Evolutionary conservation across 2,797 vertebrate genomes (phyloP).

Genomic region (Phoebastria nigripes): DNA sequence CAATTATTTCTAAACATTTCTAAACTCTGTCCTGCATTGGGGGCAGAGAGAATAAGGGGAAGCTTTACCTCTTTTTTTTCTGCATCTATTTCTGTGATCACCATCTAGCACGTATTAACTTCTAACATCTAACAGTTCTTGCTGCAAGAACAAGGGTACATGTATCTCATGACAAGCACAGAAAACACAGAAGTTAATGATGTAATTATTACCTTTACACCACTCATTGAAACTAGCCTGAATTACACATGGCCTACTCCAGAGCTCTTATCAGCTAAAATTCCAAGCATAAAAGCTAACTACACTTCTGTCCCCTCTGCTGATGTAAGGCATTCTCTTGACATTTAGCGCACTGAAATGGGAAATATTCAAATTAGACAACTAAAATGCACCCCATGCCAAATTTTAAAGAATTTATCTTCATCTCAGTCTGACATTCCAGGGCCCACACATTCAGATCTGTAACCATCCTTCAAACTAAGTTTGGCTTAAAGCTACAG

Average conservation of each 20-base stretch:
- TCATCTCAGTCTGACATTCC: background rate
- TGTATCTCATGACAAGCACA: background rate
- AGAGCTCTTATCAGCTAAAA: background rate
- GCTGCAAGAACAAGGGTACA: background rate
- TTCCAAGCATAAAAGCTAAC: background rate
- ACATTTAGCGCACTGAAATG: background rate
- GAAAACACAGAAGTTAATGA: background rate
- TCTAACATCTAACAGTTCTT: background rate
- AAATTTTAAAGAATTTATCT: background rate
- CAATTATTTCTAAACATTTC: background rate
- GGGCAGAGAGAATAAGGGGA: background rate
- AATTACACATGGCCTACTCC: background rate
- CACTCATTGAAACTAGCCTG: background rate
- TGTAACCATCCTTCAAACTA: background rate
- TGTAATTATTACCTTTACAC: background rate
- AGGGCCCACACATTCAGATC: background rate
- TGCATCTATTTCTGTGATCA: background rate
- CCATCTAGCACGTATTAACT: background rate
- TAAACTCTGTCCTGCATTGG: background rate
- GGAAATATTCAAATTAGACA: background rate
- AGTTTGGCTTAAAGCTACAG: background rate
- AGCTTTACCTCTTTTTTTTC: background rate
- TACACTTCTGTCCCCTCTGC: background rate
- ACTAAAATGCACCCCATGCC: background rate
- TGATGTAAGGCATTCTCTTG: background rate